A percentile compares a stretch with the other conserved stretches of the same genome.
Conservation (phyloP, 2,797 vertebrate genomes). For the Notoglanidium macrostoma region DNA sequence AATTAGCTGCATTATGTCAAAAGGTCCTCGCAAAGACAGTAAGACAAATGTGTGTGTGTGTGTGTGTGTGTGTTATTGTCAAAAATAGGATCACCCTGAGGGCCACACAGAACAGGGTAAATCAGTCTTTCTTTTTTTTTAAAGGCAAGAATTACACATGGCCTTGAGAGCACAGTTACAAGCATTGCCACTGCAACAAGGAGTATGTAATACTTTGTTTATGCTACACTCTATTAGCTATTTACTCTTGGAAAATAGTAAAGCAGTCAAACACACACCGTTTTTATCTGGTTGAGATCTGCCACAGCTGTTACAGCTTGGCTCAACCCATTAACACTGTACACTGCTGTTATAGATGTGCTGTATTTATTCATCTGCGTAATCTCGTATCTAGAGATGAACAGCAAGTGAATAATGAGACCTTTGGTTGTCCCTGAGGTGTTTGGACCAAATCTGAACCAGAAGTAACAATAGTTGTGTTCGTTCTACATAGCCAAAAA, state of each 20-base stretch:
- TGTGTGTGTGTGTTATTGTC: constrained; percentile 18
- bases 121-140: constrained; percentile 44
- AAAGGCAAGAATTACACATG: constrained; percentile 53
- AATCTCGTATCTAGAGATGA: neutral
- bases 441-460: constrained; percentile 28
- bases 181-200: neutral
- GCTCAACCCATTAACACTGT: neutral
- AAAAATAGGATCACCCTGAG: constrained; percentile 58
- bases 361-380: neutral
- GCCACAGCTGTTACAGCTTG: neutral
- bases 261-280: neutral
- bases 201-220: neutral
- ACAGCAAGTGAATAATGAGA: neutral
- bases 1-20: neutral
- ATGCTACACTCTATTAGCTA: neutral
- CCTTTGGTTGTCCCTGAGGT: neutral
- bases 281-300: neutral
- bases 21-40: neutral
- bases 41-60: constrained; percentile 7
- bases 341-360: neutral
- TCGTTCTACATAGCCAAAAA: constrained; percentile 24
- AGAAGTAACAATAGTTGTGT: constrained; percentile 34
- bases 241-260: neutral
- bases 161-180: constrained; percentile 39
- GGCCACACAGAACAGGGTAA: constrained; percentile 46